Percentiles rank a stretch among this genome's conserved stretches.
Evolutionary conservation across 2,113 vertebrate species (phyloP).

Genomic region (Porphyrio hochstetteri): DNA sequence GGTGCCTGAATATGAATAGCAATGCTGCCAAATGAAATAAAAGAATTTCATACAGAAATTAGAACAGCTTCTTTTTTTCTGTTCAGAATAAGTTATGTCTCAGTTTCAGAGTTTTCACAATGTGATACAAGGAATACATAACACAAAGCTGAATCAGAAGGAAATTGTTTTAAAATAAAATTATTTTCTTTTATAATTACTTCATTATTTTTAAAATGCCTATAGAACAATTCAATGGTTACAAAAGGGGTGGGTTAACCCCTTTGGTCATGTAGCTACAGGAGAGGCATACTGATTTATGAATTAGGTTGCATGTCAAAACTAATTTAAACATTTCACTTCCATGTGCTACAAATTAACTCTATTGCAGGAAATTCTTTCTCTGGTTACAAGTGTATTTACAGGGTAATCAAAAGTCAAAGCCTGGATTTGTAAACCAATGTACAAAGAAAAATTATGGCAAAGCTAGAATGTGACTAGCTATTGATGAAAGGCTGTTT

Average conservation of each 20-base stretch:
- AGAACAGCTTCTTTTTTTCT: not conserved
- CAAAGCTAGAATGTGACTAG: not conserved
- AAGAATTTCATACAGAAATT: not conserved
- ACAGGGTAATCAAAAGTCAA: not conserved
- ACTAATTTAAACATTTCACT: conserved; percentile 16
- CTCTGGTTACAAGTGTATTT: not conserved
- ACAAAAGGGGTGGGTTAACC: not conserved
- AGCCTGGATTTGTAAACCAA: not conserved
- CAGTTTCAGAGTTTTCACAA: not conserved
- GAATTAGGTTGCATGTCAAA: not conserved
- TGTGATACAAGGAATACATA: not conserved
- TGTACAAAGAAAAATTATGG: not conserved
- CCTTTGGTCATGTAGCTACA: not conserved
- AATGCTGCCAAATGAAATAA: not conserved
- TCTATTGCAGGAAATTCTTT: not conserved
- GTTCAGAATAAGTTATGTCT: not conserved
- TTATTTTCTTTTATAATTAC: not conserved
- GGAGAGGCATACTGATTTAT: not conserved
- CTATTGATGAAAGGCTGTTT: not conserved
- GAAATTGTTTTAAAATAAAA: not conserved
- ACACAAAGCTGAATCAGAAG: not conserved
- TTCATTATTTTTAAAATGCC: not conserved
- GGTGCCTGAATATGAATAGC: not conserved
- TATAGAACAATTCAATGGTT: not conserved
- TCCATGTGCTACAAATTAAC: not conserved